phyloP scores from a whole-genome alignment of 1,140 invertebrate genomes.

The Drosophila persimilis region DNA sequence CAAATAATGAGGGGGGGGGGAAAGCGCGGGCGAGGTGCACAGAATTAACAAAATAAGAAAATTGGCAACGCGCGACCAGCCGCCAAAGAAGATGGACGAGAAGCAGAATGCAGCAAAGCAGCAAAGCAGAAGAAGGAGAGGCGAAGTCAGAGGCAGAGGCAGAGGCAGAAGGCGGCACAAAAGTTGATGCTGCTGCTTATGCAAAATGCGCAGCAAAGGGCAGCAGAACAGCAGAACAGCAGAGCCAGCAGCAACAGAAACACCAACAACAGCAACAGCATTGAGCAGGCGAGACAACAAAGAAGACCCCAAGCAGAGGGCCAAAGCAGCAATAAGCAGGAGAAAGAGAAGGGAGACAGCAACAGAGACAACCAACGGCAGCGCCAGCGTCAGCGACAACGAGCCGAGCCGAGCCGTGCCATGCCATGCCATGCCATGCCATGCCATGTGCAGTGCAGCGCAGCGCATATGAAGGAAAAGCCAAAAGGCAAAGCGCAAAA shows the following conservation, averaged over 20 bases:
- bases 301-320: slow-evolving; percentile 60
- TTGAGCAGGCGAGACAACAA: slow-evolving; percentile 69
- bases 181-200: slow-evolving; percentile 55
- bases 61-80: slow-evolving; percentile 38
- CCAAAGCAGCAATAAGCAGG: slow-evolving; percentile 2
- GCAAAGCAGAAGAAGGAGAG: slow-evolving; percentile 17
- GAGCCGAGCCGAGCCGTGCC: neutral
- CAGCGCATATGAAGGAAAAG: slow-evolving; percentile 61
- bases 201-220: slow-evolving; percentile 60
- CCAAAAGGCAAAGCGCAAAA: slow-evolving; percentile 75
- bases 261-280: slow-evolving; percentile 34
- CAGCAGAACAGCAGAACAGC: slow-evolving; percentile 37
- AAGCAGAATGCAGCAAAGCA: slow-evolving; percentile 2
- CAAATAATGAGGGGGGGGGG: slow-evolving; percentile 32
- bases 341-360: neutral
- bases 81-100: slow-evolving; percentile 1
- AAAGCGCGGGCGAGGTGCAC: slow-evolving; percentile 23
- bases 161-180: slow-evolving; percentile 26
- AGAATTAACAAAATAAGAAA: slow-evolving; percentile 65
- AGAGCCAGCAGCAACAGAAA: slow-evolving; percentile 18
- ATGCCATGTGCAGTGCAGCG: slow-evolving; percentile 19
- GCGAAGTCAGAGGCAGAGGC: slow-evolving; percentile 6
- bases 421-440: too few species aligned
- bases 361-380: neutral
- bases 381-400: slow-evolving; percentile 1